A percentile compares a stretch with the other conserved stretches of the same genome.
phyloP scores from a whole-genome alignment of 2,888 invertebrate species.

The Sminthurides aquaticus region DNA sequence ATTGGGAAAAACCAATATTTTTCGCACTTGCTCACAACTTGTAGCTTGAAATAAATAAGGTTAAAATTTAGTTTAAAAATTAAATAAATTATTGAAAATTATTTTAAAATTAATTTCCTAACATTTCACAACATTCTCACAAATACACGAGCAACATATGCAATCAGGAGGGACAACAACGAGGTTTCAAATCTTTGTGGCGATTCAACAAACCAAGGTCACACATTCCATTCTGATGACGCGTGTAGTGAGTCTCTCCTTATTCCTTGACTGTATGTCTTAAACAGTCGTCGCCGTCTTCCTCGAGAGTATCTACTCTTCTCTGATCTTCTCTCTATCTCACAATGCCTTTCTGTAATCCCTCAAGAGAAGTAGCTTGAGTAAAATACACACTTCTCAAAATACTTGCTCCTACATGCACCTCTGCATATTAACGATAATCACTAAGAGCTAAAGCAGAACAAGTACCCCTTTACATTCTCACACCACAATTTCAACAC shows the following conservation, averaged over 20 bases:
- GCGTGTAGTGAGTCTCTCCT: slow-evolving; percentile 7
- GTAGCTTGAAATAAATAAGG: no score
- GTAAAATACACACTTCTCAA: not conserved
- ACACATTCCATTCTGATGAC: slow-evolving; percentile 41
- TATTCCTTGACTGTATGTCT: not conserved
- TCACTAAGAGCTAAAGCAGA: not conserved
- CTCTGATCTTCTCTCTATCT: not conserved
- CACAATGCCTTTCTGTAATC: not conserved
- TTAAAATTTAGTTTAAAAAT: no score
- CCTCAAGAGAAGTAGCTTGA: not conserved
- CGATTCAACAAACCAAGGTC: slow-evolving; percentile 21
- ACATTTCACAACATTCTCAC: not conserved
- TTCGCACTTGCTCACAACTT: no score
- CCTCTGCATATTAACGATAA: not conserved
- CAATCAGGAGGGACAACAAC: not conserved
- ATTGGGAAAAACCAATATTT: no score
- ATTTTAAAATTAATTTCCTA: not conserved
- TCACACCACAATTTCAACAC: not conserved
- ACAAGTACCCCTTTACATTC: not conserved
- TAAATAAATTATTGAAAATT: no score
- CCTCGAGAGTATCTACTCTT: not conserved
- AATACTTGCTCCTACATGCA: not conserved
- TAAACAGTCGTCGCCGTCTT: not conserved
- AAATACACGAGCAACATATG: slow-evolving; percentile 8
- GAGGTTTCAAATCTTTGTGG: slow-evolving; percentile 13